These are phyloP conservation scores for Cephalopachus bancanus DNA, from an alignment of 2,797 vertebrate genomes.

Conservation along the genomic window DNA sequence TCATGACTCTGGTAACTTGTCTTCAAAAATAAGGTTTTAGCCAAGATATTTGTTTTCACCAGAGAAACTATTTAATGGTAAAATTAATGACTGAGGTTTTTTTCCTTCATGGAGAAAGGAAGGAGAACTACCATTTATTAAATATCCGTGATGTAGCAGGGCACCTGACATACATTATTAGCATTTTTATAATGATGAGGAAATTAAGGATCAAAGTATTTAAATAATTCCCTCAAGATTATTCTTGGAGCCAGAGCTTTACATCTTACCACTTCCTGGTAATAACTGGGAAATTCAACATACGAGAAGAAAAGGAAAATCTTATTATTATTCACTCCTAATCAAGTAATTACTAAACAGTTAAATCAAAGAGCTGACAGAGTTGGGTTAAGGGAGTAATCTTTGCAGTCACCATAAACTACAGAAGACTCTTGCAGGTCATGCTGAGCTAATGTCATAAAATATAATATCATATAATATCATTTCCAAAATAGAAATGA, in stretches of 20 bases:
- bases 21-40: slow-evolving; percentile 40
- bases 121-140: not conserved
- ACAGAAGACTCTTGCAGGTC: not conserved
- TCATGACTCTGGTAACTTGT: slow-evolving; percentile 53
- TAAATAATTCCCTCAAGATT: not conserved
- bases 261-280: not conserved
- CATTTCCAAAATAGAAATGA: slow-evolving; percentile 32
- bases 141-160: not conserved
- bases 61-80: not conserved
- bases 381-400: not conserved
- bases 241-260: slow-evolving; percentile 31
- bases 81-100: not conserved
- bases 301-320: slow-evolving; percentile 7
- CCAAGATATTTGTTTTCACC: slow-evolving; percentile 17
- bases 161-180: not conserved
- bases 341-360: slow-evolving; percentile 55
- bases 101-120: not conserved
- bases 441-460: not conserved
- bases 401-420: slow-evolving; percentile 20
- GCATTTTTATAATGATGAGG: not conserved
- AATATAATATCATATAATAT: not conserved
- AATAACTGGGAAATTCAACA: slow-evolving; percentile 46
- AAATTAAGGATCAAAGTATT: slow-evolving; percentile 17
- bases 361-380: slow-evolving; percentile 59
- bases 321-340: not conserved